Percentiles rank a stretch among this genome's conserved stretches.
Conservation (phyloP, 2,113 vertebrate genomes). For the Dissostichus mawsoni region DNA sequence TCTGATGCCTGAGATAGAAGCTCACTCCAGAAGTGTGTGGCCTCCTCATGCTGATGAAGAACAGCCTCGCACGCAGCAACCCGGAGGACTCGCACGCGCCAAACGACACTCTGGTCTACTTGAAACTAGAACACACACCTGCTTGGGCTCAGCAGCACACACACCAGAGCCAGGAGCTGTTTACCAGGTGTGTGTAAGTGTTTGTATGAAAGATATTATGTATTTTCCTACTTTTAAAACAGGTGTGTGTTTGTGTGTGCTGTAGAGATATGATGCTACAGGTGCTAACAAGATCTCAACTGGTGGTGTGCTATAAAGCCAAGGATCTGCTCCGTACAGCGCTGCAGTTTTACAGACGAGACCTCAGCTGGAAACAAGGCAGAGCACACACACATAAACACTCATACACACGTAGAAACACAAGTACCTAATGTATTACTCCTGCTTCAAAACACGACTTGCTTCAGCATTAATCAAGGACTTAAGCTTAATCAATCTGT, state of each 20-base stretch:
- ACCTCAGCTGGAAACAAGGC: constrained; percentile 88
- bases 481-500: not conserved
- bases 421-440: not conserved
- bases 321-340: constrained; percentile 90
- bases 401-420: constrained; percentile 31
- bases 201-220: too few relatives aligned
- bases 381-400: constrained; percentile 12
- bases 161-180: constrained; percentile 67
- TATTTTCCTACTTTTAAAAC: not conserved
- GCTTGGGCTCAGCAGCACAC: constrained; percentile 75
- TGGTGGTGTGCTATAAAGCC: constrained; percentile 91
- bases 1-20: constrained; percentile 76
- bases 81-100: constrained; percentile 34
- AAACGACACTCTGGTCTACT: constrained; percentile 82
- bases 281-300: constrained; percentile 76
- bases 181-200: constrained; percentile 73
- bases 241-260: constrained; percentile 24
- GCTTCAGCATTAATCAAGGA: not conserved
- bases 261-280: constrained; percentile 86
- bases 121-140: constrained; percentile 79
- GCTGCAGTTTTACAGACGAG: constrained; percentile 79
- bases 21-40: constrained; percentile 83
- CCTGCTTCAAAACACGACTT: not conserved
- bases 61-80: constrained; percentile 14
- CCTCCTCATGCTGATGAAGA: constrained; percentile 86